Conservation (phyloP, 2,113 vertebrate species). For the Symphodus melops region DNA sequence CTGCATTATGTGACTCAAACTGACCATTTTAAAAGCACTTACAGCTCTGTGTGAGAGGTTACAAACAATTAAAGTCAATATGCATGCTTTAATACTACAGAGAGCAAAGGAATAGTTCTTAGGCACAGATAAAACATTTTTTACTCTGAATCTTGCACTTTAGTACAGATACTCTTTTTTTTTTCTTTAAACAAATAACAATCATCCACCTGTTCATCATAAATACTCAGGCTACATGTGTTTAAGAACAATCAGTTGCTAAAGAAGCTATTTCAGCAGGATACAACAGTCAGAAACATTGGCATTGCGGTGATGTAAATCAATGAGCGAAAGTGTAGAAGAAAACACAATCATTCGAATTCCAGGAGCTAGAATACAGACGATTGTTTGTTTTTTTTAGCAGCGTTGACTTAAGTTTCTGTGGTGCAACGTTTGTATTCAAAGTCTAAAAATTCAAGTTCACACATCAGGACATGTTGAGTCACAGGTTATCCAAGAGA, state of each 20-base stretch:
- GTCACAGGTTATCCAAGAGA: slow-evolving; percentile 73
- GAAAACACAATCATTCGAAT: slow-evolving; percentile 45
- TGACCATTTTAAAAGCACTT: slow-evolving; percentile 2
- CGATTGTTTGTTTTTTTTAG: slow-evolving; percentile 26
- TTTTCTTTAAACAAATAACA: neutral
- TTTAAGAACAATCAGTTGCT: slow-evolving; percentile 16
- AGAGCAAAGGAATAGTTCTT: slow-evolving; percentile 44
- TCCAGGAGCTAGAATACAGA: slow-evolving; percentile 16
- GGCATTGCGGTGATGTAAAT: neutral
- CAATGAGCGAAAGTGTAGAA: slow-evolving; percentile 2
- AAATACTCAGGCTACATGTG: slow-evolving; percentile 8
- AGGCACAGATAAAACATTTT: slow-evolving; percentile 40
- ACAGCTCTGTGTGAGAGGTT: slow-evolving; percentile 13
- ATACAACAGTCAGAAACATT: slow-evolving; percentile 21
- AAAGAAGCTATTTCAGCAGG: neutral
- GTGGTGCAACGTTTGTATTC: slow-evolving; percentile 31
- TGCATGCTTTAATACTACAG: slow-evolving; percentile 44
- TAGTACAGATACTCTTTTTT: slow-evolving; percentile 15
- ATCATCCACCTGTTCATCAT: neutral
- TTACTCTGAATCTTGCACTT: slow-evolving; percentile 3
- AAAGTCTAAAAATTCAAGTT: slow-evolving; percentile 56
- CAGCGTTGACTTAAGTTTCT: slow-evolving; percentile 42
- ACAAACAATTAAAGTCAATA: slow-evolving; percentile 9
- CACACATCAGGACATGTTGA: slow-evolving; percentile 7
- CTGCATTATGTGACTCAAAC: slow-evolving; percentile 8